These are phyloP conservation scores for Dasysyrphus albostriatus DNA, from an alignment of 2,888 invertebrate species.

Conservation along the genomic window DNA sequence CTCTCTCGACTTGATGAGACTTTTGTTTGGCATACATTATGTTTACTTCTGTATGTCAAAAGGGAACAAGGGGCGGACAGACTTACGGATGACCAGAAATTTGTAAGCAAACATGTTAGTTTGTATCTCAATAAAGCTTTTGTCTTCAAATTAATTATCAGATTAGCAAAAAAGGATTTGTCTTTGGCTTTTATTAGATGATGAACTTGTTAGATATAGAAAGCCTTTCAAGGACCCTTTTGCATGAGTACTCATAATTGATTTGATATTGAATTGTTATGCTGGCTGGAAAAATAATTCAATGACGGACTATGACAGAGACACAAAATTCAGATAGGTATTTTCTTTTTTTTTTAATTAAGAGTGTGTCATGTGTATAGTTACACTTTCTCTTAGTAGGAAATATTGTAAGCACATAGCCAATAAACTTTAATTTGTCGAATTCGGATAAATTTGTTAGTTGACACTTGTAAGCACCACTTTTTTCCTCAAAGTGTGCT, in stretches of 20 bases:
- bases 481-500: too few species aligned
- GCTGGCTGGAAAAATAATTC: background rate
- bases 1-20: conserved; percentile 41
- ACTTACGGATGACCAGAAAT: background rate
- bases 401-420: background rate
- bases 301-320: background rate
- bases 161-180: conserved; percentile 49
- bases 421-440: background rate
- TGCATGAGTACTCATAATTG: conserved; percentile 2
- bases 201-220: background rate
- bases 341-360: too few species aligned
- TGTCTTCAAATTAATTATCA: conserved; percentile 56
- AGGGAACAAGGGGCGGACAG: background rate
- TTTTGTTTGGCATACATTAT: conserved; percentile 36
- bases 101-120: conserved; percentile 16
- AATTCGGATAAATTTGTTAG: background rate
- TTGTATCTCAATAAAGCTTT: conserved; percentile 7
- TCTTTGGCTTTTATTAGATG: background rate
- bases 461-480: background rate
- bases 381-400: too few species aligned
- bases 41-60: background rate
- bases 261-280: background rate
- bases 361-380: too few species aligned
- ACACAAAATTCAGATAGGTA: background rate
- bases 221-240: background rate